phyloP scores from a whole-genome alignment of 2,113 vertebrate genomes.

The Rhinolophus sinicus region DNA sequence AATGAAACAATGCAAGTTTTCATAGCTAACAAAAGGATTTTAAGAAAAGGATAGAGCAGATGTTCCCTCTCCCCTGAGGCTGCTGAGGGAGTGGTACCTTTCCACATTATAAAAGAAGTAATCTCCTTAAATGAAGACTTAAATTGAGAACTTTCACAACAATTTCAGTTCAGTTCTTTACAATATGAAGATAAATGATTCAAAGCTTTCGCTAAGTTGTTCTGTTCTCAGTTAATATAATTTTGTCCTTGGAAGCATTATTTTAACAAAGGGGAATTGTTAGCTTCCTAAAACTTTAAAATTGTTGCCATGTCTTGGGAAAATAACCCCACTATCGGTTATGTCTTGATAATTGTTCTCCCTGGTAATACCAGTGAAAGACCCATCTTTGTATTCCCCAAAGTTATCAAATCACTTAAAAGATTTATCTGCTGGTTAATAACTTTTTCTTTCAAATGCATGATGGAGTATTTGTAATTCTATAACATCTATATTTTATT shows the following conservation, averaged over 20 bases:
- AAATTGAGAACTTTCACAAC: neutral
- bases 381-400: neutral
- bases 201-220: neutral
- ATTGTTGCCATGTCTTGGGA: constrained; percentile 31
- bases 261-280: constrained; percentile 31
- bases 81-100: neutral
- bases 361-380: neutral
- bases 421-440: neutral
- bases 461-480: neutral
- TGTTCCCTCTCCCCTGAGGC: neutral
- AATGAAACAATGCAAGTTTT: neutral
- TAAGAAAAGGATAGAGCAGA: neutral
- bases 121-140: neutral
- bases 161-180: neutral
- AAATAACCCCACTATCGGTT: constrained; percentile 9
- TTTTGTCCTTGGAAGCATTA: neutral
- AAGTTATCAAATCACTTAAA: neutral
- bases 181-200: neutral
- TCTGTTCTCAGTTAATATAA: constrained; percentile 13
- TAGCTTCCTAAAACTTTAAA: constrained; percentile 28
- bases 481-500: neutral
- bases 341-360: constrained; percentile 34
- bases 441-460: neutral
- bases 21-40: constrained; percentile 2
- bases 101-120: neutral